Conservation (phyloP, 1,140 invertebrate genomes). For the Lutraria rhynchaena region DNA sequence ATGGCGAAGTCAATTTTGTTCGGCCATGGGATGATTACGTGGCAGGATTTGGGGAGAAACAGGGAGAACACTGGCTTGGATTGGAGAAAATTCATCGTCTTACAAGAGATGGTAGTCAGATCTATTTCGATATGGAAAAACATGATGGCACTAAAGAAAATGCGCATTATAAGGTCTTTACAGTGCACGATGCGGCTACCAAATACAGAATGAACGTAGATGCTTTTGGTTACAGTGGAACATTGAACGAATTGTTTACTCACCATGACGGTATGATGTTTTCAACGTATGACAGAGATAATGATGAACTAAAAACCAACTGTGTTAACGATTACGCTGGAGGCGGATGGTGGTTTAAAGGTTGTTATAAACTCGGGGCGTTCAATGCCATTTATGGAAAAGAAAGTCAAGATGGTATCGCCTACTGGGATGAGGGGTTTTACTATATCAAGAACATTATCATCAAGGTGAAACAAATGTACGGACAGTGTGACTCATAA, state of each 20-base stretch:
- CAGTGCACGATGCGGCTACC: too few relatives aligned
- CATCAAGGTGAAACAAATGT: slow-evolving; percentile 1
- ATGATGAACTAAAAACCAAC: background rate
- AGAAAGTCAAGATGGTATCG: background rate
- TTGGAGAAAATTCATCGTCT: too few relatives aligned
- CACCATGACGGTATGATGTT: slow-evolving; percentile 42
- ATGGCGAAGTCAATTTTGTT: slow-evolving; percentile 21
- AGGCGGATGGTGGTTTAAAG: slow-evolving; percentile 46
- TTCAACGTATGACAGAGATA: slow-evolving; percentile 44
- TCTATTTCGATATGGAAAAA: slow-evolving; percentile 21
- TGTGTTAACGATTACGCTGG: background rate
- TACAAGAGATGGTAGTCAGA: slow-evolving; percentile 43
- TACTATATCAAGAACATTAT: slow-evolving; percentile 3
- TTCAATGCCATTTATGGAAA: slow-evolving; percentile 40
- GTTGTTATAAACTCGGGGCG: slow-evolving; percentile 22
- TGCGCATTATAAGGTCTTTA: slow-evolving; percentile 31
- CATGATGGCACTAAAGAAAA: slow-evolving; percentile 20
- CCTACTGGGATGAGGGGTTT: background rate
- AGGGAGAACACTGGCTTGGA: slow-evolving; percentile 38
- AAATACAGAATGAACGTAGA: slow-evolving; percentile 36
- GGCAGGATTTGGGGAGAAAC: slow-evolving; percentile 29
- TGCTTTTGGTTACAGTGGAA: slow-evolving; percentile 27
- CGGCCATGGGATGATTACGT: slow-evolving; percentile 37
- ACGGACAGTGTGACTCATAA: background rate
- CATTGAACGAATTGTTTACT: slow-evolving; percentile 5